Evolutionary conservation across 1,140 invertebrate genomes (phyloP).

Genomic region (Metaphire vulgaris): DNA sequence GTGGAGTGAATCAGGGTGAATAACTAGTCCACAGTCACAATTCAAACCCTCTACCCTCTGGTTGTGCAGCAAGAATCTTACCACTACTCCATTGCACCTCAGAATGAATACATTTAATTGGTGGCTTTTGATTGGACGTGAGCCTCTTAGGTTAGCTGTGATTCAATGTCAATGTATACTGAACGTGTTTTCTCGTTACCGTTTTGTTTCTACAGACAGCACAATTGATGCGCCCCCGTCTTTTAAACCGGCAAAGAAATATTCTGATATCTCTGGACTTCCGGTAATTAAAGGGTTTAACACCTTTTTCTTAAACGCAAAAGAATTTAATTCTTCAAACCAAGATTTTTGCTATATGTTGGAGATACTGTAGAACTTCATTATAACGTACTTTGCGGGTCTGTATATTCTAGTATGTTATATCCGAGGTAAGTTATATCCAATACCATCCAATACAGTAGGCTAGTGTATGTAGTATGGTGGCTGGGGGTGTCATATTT

Average conservation of each 20-base stretch:
- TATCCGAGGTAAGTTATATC: no score
- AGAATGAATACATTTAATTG: background rate
- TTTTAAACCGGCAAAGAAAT: conserved; percentile 82
- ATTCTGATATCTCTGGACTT: conserved; percentile 84
- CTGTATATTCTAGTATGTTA: background rate
- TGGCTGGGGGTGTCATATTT: no score
- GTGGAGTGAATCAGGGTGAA: no score
- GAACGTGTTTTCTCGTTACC: background rate
- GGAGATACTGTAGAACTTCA: background rate
- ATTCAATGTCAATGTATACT: conserved; percentile 39
- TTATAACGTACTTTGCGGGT: background rate
- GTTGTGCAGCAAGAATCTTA: background rate
- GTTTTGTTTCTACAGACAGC: conserved; percentile 56
- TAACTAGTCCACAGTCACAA: background rate
- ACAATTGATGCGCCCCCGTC: conserved; percentile 79
- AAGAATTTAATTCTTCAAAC: no score
- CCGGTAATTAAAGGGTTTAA: no score
- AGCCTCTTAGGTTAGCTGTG: no score
- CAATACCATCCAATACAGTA: no score
- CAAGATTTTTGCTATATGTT: background rate
- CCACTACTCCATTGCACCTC: background rate
- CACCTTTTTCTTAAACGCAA: no score
- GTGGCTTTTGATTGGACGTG: background rate
- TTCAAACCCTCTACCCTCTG: background rate
- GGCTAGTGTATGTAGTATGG: background rate